Percentiles rank a stretch among this genome's conserved stretches.
phyloP scores from a whole-genome alignment of 2,797 vertebrate genomes.

The Liasis olivaceus region DNA sequence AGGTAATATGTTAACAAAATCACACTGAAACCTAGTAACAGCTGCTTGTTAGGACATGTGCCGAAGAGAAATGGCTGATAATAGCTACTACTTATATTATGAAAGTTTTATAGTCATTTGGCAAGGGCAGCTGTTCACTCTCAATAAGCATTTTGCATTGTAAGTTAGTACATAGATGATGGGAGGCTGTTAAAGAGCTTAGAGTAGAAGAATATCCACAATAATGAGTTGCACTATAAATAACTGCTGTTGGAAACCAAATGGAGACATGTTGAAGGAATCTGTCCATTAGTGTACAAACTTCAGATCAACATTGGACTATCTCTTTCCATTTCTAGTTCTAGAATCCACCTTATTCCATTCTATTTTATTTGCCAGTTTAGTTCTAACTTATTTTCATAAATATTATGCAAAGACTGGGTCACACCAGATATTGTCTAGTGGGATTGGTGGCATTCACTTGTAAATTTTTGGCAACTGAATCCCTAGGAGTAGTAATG shows the following conservation, averaged over 20 bases:
- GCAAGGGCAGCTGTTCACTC: slow-evolving; percentile 56
- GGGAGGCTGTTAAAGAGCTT: background rate
- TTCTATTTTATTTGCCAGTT: background rate
- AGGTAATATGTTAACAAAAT: slow-evolving; percentile 75
- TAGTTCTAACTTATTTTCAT: slow-evolving; percentile 65
- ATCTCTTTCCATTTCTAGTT: background rate
- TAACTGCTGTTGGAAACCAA: background rate
- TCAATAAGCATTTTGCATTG: slow-evolving; percentile 27
- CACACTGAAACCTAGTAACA: slow-evolving; percentile 71
- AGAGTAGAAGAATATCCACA: background rate
- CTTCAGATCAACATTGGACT: background rate
- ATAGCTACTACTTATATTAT: slow-evolving; percentile 67
- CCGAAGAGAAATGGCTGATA: slow-evolving; percentile 65
- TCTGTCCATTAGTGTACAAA: background rate
- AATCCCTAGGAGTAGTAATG: background rate
- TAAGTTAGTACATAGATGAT: background rate
- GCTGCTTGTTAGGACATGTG: slow-evolving; percentile 69
- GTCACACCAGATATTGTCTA: background rate
- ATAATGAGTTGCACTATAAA: background rate
- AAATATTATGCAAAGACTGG: slow-evolving; percentile 7
- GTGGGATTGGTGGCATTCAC: background rate
- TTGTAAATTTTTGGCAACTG: background rate
- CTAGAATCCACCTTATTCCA: background rate
- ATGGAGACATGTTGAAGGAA: background rate
- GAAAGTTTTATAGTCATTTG: slow-evolving; percentile 65